Evolutionary conservation across 1,140 invertebrate species (phyloP), one percentile per base, ranked within the genome.

Genomic region (Pectinophora gossypiella): DNA sequence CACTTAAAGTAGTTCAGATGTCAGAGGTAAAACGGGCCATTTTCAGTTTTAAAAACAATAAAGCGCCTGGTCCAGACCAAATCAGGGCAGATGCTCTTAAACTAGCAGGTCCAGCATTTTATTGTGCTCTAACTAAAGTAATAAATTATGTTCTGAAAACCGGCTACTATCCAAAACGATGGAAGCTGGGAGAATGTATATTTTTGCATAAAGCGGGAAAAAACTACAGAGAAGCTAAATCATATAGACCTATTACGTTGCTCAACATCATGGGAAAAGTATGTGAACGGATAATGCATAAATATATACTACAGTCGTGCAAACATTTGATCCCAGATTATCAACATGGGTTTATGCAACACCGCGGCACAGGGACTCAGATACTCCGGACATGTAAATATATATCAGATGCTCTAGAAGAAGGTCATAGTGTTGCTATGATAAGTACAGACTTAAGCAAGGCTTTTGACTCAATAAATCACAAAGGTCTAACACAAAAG

Each of bases 181-280:
- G 44, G 51, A 54, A 54, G 38, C 16, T 22, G 1, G 51, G 51
- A n/a, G 51, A 38, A 12, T 54, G 51, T 42, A 54, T 47, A 18
- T 47, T 47, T 10, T 13, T 54, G 10, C 51, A 54, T 19, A 54
- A 54, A 23, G 3, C 43, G 1, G 51, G 51, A 2, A 54, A 54
- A 23, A 6, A 44, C 15, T 20, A 38, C 32, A 19, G n/a, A 5
- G 19, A 47, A 2, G 43, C 51, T 6, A 9, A 10, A 19, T 47
- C 50, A 7, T 54, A 54, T 19, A 7, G 44, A 19, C 51, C 51
- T n/a, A 54, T 54, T 18, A 54, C 51, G 7, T 27, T 54, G n/a
- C 51, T 54, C 3, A 47, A 44, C 27, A 54, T 54, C 7, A 47
- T 54, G 44, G 51, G 51, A 9, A 54, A 54, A 23, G 3, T 54